These are phyloP conservation scores for Percopsis omiscomaycus DNA, from an alignment of 2,797 vertebrate species.

Conservation along the genomic window DNA sequence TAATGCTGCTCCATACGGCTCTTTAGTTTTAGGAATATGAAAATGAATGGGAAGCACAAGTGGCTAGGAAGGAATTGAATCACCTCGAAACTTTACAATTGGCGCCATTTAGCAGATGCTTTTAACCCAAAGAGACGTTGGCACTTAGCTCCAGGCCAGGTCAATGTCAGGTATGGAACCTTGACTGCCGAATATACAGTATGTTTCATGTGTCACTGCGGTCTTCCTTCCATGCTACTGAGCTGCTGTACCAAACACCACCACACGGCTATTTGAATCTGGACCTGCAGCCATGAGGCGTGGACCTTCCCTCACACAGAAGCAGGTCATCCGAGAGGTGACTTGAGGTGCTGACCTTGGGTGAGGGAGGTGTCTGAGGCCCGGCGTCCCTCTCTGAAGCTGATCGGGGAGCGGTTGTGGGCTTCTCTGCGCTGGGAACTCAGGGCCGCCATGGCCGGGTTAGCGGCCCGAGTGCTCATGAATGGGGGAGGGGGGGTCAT, in stretches of 20 bases:
- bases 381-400: slow-evolving; percentile 94
- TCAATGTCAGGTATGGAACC: no score
- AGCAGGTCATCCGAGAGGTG: no score
- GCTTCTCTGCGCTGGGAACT: slow-evolving; percentile 86
- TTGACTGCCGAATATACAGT: no score
- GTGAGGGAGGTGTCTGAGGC: slow-evolving; percentile 98
- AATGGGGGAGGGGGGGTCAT: slow-evolving; percentile 76
- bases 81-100: neutral
- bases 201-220: no score
- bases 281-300: no score
- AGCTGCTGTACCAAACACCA: no score
- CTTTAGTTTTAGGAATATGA: no score
- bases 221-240: no score
- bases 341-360: slow-evolving; percentile 80
- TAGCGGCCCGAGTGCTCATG: slow-evolving; percentile 84
- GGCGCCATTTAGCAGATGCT: neutral
- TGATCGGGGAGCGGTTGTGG: slow-evolving; percentile 95
- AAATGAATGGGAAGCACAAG: neutral
- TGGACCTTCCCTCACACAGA: no score
- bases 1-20: no score
- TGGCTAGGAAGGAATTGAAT: neutral
- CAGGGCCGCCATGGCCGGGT: slow-evolving; percentile 89
- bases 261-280: no score
- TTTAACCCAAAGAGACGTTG: neutral
- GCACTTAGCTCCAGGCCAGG: no score